A percentile compares a stretch with the other conserved stretches of the same genome.
Conservation (phyloP, 2,113 vertebrate species). For the Anas platyrhynchos region DNA sequence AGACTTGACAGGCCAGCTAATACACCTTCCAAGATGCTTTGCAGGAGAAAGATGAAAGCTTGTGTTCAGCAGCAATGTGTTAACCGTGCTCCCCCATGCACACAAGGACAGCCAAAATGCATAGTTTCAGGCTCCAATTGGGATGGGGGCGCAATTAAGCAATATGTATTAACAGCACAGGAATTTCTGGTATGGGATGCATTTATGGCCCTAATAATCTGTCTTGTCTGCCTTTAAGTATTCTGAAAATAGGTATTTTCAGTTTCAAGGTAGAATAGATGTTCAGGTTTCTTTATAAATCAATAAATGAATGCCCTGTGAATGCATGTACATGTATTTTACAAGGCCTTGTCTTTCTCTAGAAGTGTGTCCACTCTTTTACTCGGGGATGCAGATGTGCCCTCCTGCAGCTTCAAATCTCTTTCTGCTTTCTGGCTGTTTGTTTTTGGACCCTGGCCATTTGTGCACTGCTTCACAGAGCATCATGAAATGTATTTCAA, state of each 20-base stretch:
- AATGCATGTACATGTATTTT: neutral
- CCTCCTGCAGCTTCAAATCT: neutral
- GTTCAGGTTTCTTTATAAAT: neutral
- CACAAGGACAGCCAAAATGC: neutral
- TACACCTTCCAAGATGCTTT: neutral
- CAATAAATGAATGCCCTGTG: neutral
- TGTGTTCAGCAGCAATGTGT: neutral
- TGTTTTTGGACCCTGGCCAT: neutral
- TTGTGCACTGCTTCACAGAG: neutral
- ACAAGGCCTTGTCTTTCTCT: neutral
- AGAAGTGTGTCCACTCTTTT: neutral
- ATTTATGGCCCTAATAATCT: neutral
- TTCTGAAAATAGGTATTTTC: neutral
- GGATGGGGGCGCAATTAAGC: neutral
- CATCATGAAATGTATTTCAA: neutral
- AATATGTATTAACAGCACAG: neutral
- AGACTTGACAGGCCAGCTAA: neutral
- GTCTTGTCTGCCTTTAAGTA: neutral
- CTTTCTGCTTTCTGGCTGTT: neutral
- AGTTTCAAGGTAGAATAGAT: neutral
- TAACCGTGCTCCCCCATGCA: neutral
- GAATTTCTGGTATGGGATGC: neutral
- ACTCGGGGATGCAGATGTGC: neutral
- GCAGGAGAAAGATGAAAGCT: neutral
- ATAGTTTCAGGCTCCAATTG: neutral